Conservation (phyloP, 2,113 vertebrate species). For the Baryphthengus martii region DNA sequence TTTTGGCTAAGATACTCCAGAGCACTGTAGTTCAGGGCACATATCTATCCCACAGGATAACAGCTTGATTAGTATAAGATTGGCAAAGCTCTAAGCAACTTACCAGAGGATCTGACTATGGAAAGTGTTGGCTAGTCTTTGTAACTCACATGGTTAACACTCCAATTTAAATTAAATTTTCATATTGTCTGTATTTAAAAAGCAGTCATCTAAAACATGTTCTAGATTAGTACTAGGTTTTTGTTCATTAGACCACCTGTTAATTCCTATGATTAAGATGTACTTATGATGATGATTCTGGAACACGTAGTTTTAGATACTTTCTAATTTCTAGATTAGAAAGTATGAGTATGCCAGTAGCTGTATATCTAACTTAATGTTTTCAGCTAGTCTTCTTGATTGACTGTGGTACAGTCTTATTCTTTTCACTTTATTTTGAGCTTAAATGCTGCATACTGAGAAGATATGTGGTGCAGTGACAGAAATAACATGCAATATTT, state of each 20-base stretch:
- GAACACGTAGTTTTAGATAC: not conserved
- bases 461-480: not conserved
- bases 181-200: not conserved
- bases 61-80: not conserved
- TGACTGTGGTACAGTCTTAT: not conserved
- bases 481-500: not conserved
- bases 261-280: not conserved
- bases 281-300: not conserved
- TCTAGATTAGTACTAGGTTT: not conserved
- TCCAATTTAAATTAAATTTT: not conserved
- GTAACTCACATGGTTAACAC: not conserved
- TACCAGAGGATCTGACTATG: not conserved
- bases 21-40: not conserved
- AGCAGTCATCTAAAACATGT: not conserved
- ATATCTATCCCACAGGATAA: not conserved
- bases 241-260: not conserved
- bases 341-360: not conserved
- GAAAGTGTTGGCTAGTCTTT: not conserved
- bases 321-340: not conserved
- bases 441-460: not conserved
- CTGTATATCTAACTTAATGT: not conserved
- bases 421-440: not conserved
- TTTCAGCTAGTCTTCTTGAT: not conserved
- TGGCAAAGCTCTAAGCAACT: not conserved
- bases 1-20: not conserved